Evolutionary conservation across 2,888 invertebrate genomes (phyloP).

Genomic region (Cabera pusaria): DNA sequence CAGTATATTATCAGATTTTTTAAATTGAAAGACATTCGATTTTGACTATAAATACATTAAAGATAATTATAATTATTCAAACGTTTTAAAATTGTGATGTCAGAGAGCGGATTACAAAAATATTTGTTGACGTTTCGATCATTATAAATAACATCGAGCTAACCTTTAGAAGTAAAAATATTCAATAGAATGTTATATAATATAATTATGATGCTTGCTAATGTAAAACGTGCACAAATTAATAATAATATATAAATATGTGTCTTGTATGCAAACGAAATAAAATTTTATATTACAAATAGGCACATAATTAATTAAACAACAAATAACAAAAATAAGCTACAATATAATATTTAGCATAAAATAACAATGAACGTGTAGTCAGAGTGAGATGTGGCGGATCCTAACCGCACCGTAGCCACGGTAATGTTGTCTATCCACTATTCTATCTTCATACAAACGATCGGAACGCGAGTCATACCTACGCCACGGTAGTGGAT

Average conservation of each 20-base stretch:
- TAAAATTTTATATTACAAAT: conserved; percentile 2
- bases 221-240: conserved; percentile 4
- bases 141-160: no score
- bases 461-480: no score
- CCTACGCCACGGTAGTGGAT: no score
- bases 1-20: conserved; percentile 17
- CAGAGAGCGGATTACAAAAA: conserved; percentile 11
- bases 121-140: no score
- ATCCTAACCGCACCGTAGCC: no score
- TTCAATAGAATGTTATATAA: no score
- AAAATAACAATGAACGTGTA: no score
- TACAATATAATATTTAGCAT: conserved; percentile 8
- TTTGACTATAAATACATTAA: not conserved
- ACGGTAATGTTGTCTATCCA: no score
- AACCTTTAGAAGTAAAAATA: no score
- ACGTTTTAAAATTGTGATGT: conserved; percentile 3
- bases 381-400: no score
- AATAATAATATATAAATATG: conserved; percentile 5
- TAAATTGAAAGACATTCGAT: conserved; percentile 13
- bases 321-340: conserved; percentile 19
- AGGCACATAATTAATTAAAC: conserved; percentile 8
- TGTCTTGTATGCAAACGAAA: conserved; percentile 4
- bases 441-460: no score
- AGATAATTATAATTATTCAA: conserved; percentile 1
- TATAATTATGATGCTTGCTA: conserved; percentile 3